phyloP scores from a whole-genome alignment of 2,113 vertebrate genomes.

The Caranx ignobilis region DNA sequence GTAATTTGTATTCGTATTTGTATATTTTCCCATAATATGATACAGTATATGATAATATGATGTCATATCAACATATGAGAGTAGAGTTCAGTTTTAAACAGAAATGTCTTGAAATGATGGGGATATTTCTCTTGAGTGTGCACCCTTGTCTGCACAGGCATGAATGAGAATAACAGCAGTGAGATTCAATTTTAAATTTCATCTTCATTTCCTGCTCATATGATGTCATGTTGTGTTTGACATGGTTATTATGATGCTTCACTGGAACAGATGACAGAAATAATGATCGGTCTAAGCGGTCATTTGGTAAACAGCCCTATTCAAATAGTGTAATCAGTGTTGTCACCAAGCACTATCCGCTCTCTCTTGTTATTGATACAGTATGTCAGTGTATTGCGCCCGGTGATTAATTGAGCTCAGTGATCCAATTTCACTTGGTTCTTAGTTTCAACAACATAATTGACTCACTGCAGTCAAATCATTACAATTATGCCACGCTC shows the following conservation, averaged over 20 bases:
- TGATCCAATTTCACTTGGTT: slow-evolving; percentile 23
- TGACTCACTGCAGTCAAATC: slow-evolving; percentile 8
- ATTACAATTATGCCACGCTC: slow-evolving; percentile 33
- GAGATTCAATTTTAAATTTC: not conserved
- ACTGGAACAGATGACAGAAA: not conserved
- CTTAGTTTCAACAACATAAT: slow-evolving; percentile 29
- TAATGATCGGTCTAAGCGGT: not conserved
- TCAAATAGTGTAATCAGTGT: not conserved
- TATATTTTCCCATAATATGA: too few relatives aligned
- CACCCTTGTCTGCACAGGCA: too few relatives aligned
- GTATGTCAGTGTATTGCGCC: not conserved
- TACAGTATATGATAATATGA: too few relatives aligned
- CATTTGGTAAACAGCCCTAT: slow-evolving; percentile 12
- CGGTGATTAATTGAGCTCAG: slow-evolving; percentile 23
- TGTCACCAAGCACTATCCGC: not conserved
- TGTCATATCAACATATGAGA: too few relatives aligned
- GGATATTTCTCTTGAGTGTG: too few relatives aligned
- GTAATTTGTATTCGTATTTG: too few relatives aligned
- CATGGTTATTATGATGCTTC: slow-evolving; percentile 2
- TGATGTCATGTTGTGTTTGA: not conserved
- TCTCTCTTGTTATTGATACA: slow-evolving; percentile 12
- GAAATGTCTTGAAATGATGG: too few relatives aligned
- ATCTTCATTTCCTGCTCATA: not conserved
- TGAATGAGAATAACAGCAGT: not conserved
- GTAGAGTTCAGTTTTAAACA: too few relatives aligned